Conservation (phyloP, 2,888 invertebrate species). For the Caenorhabditis sp. region DNA sequence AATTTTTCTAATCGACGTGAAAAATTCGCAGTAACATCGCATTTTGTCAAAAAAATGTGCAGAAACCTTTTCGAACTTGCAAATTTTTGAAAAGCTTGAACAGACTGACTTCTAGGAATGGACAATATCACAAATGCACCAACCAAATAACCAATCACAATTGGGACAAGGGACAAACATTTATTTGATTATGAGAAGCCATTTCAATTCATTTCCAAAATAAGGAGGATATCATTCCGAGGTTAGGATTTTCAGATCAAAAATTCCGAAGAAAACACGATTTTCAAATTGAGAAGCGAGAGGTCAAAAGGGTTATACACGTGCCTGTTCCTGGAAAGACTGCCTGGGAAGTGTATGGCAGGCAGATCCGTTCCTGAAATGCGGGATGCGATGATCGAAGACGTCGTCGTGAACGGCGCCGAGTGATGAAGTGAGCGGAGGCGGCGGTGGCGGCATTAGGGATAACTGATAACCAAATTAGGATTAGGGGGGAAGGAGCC, state of each 20-base stretch:
- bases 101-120: too few relatives aligned
- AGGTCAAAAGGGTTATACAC: constrained; percentile 57
- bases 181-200: constrained; percentile 24
- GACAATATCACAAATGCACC: too few relatives aligned
- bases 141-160: constrained; percentile 7
- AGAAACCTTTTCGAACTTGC: too few relatives aligned
- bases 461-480: constrained; percentile 60
- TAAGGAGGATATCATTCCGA: not conserved
- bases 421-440: constrained; percentile 55
- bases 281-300: constrained; percentile 7
- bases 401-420: constrained; percentile 61
- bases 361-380: constrained; percentile 43
- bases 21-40: too few relatives aligned
- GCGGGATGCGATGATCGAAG: constrained; percentile 50
- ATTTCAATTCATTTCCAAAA: constrained; percentile 1
- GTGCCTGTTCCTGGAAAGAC: constrained; percentile 68
- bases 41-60: too few relatives aligned
- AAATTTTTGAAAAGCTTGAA: too few relatives aligned
- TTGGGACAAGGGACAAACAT: constrained; percentile 45
- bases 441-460: constrained; percentile 70
- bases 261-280: constrained; percentile 20
- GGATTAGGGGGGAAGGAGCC: constrained; percentile 18
- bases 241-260: constrained; percentile 14
- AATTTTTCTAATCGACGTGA: too few relatives aligned
- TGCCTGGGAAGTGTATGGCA: constrained; percentile 57